Evolutionary conservation across 1,140 invertebrate genomes (phyloP), one percentile per base, ranked within the genome.

Genomic region (Aphaenogaster floridana): DNA sequence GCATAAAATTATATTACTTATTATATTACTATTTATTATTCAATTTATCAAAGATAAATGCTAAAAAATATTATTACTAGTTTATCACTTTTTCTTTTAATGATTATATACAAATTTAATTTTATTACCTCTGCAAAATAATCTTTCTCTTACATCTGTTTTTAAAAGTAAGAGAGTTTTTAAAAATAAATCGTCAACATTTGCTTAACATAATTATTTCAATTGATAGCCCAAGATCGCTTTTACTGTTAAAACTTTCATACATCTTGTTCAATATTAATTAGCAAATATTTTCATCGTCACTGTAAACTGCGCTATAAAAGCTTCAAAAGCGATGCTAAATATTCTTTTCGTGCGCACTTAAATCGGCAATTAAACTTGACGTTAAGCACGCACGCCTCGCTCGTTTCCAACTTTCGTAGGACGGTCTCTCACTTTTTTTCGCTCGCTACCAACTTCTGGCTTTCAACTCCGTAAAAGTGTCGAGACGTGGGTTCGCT

Each of bases 291-390:
- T 57, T 74, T 61, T 83, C 17, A 17, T 74, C 17, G 28, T 17
- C 48, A 34, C 34, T 13, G 34, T 59, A 63, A 79, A 50, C 11
- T 59, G 21, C 9, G 13, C 1, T 72, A 17, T 45, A 42, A 57
- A 45, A 28, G 8, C 50, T 59, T 57, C 34, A 28, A 72, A 45
- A 69, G 28, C 28, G 17, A 84, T 42, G 69, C n/a, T 84, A 74
- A 76, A 84, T 76, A 84, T 61, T 66, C 50, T 59, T 68, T 68
- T 77, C 63, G 50, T 59, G 66, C 48, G 9, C 50, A 42, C 13
- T 52, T 74, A 76, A 61, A 71, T 84, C 66, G 39, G 66, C 34
- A 71, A 72, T 69, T 76, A 85, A 83, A 84, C 69, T 66, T n/a
- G 50, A 72, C n/a, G 21, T 69, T 77, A 85, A 86, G 61, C 63